A percentile compares a stretch with the other conserved stretches of the same genome.
phyloP scores from a whole-genome alignment of 1,140 invertebrate species.

The Drosophila setifemur region DNA sequence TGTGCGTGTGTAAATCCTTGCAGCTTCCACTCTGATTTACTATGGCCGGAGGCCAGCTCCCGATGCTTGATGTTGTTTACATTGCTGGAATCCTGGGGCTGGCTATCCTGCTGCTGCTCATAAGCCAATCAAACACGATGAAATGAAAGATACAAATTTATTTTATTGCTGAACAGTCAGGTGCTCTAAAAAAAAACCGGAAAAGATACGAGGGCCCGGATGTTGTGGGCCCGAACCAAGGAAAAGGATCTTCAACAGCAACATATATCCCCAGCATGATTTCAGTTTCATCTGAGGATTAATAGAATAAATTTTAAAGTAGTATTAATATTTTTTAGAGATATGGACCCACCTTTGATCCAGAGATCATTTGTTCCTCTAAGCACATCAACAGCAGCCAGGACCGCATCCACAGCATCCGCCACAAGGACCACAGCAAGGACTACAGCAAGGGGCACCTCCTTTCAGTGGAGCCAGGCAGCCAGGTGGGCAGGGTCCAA shows the following conservation, averaged over 20 bases:
- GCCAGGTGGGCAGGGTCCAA: conserved; percentile 46
- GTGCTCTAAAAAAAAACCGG: not conserved
- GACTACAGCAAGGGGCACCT: not conserved
- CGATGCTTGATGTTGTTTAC: conserved; percentile 20
- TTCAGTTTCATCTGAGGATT: not conserved
- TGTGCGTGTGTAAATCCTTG: not conserved
- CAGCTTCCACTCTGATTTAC: conserved; percentile 5
- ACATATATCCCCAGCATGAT: conserved; percentile 24
- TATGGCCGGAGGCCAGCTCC: conserved; percentile 1
- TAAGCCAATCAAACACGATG: too few species aligned
- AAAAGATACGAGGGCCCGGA: not conserved
- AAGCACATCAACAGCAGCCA: conserved; percentile 28
- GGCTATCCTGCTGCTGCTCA: not conserved
- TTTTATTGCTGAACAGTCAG: not conserved
- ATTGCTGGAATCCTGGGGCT: not conserved
- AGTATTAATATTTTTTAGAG: not conserved
- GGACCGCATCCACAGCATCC: conserved; percentile 32
- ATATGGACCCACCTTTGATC: conserved; percentile 2
- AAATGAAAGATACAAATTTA: too few species aligned
- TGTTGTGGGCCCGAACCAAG: conserved; percentile 3
- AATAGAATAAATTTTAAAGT: not conserved
- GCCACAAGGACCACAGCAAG: conserved; percentile 23
- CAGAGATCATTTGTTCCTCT: too few species aligned
- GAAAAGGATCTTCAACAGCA: not conserved
- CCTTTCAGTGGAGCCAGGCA: not conserved